These are phyloP conservation scores for Ellobium chinense DNA, from an alignment of 2,888 invertebrate species.

Conservation along the genomic window DNA sequence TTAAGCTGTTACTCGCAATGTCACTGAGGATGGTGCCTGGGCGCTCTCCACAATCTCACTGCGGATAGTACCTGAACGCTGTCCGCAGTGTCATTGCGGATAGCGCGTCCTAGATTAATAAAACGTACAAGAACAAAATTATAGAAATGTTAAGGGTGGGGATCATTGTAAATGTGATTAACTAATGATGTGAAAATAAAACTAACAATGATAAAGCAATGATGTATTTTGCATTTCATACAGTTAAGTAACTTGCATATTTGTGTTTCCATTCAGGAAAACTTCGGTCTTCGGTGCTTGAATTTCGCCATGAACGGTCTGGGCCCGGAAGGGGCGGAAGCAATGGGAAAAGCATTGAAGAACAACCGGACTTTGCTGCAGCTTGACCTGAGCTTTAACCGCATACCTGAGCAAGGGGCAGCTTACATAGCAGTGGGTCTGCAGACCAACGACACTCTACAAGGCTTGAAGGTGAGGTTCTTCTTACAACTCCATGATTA, in stretches of 20 bases:
- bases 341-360: constrained; percentile 68
- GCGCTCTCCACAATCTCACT: no score
- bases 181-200: no score
- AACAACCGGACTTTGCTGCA: constrained; percentile 72
- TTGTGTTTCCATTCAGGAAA: constrained; percentile 8
- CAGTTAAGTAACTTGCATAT: neutral
- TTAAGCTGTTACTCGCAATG: no score
- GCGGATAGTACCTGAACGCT: no score
- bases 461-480: constrained; percentile 27
- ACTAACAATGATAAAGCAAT: no score
- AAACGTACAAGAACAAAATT: no score
- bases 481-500: neutral
- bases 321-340: constrained; percentile 66
- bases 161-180: no score
- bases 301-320: constrained; percentile 75
- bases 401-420: constrained; percentile 72
- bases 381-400: constrained; percentile 73
- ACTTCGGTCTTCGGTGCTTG: constrained; percentile 63
- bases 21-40: no score
- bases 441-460: constrained; percentile 67
- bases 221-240: neutral
- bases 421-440: constrained; percentile 65
- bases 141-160: no score
- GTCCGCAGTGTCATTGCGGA: no score
- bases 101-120: no score